Percentiles rank a stretch among this genome's conserved stretches.
phyloP scores from a whole-genome alignment of 2,888 invertebrate genomes.

The Unio delphinus region DNA sequence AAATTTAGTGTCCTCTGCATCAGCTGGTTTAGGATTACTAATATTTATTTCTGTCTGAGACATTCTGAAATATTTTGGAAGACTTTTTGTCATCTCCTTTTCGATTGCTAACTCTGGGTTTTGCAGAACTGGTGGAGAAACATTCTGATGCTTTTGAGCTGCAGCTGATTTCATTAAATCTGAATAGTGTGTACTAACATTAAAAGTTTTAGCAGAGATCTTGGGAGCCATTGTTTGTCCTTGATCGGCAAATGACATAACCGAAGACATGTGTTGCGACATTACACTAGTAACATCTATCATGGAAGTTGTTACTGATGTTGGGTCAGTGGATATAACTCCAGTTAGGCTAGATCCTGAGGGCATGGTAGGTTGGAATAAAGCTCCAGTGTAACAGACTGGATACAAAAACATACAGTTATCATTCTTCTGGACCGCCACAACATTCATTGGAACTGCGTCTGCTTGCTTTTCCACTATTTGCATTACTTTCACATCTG shows the following conservation, averaged over 20 bases:
- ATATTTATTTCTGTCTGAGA: neutral
- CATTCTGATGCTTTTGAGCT: no score
- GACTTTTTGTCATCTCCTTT: neutral
- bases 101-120: no score
- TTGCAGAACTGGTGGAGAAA: no score
- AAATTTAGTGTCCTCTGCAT: neutral
- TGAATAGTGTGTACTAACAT: no score
- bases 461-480: neutral
- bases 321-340: neutral
- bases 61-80: conserved; percentile 12
- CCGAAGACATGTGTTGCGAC: no score
- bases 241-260: no score
- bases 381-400: conserved; percentile 1
- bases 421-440: conserved; percentile 4
- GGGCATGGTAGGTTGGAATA: neutral
- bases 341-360: neutral
- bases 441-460: conserved; percentile 5
- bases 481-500: neutral
- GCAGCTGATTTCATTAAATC: no score
- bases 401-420: conserved; percentile 8
- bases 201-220: no score
- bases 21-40: no score
- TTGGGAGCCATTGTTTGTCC: no score
- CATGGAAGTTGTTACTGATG: neutral
- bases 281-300: no score